phyloP scores from a whole-genome alignment of 2,888 invertebrate species.

The Limenitis camilla region DNA sequence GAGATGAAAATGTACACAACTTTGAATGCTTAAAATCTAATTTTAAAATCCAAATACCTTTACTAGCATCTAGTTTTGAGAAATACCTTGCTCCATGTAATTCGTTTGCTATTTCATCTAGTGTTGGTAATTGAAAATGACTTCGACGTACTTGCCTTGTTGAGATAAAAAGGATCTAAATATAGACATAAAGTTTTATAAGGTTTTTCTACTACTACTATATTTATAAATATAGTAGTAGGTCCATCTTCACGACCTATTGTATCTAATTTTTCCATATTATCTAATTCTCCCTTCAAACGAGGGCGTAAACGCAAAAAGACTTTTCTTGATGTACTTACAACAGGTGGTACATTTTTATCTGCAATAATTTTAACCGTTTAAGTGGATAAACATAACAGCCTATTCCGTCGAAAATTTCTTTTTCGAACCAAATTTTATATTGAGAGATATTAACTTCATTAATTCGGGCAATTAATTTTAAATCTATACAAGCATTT shows the following conservation, averaged over 20 bases:
- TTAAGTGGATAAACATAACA: background rate
- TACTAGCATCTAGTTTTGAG: background rate
- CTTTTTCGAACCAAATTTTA: too few relatives aligned
- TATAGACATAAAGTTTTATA: constrained; percentile 10
- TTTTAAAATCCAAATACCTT: background rate
- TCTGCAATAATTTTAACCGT: background rate
- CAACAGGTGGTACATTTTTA: background rate
- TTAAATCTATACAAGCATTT: background rate
- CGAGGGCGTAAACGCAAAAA: background rate
- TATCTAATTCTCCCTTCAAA: background rate
- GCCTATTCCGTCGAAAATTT: background rate
- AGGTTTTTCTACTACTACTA: background rate
- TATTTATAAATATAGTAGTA: too few relatives aligned
- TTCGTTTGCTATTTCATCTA: background rate
- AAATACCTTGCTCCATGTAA: background rate
- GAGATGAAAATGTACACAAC: constrained; percentile 1
- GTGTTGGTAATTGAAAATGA: constrained; percentile 4
- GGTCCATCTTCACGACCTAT: background rate
- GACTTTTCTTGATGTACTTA: background rate
- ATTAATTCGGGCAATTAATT: background rate
- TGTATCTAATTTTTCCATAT: background rate
- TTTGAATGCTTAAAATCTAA: background rate
- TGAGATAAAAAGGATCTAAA: background rate
- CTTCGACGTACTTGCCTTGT: background rate
- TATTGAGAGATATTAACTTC: background rate